Percentiles rank a stretch among this genome's conserved stretches.
phyloP scores from a whole-genome alignment of 2,113 vertebrate genomes.

The Tringa solitaria region DNA sequence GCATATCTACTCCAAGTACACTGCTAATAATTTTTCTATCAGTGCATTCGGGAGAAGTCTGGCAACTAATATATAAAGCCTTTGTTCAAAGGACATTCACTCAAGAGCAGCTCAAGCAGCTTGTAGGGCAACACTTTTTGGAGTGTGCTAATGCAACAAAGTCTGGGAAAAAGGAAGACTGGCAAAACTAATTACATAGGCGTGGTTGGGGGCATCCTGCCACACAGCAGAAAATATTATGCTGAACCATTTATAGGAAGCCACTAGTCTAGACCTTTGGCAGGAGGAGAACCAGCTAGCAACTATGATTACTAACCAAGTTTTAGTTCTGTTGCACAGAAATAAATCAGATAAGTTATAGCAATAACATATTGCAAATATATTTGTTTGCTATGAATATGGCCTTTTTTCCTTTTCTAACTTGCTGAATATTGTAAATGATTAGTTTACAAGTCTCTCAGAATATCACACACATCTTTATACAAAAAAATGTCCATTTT shows the following conservation, averaged over 20 bases:
- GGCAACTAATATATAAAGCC: not conserved
- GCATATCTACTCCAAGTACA: not conserved
- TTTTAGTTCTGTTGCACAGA: not conserved
- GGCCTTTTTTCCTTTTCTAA: not conserved
- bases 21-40: not conserved
- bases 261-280: constrained; percentile 30
- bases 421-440: not conserved
- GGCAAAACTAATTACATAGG: constrained; percentile 9
- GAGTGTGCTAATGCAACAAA: not conserved
- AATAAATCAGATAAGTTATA: not conserved
- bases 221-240: constrained; percentile 35
- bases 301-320: not conserved
- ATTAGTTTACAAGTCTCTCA: not conserved
- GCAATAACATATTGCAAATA: not conserved
- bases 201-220: constrained; percentile 7
- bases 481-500: not conserved
- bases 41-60: not conserved
- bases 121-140: not conserved
- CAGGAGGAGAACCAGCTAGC: not conserved
- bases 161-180: not conserved
- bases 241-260: constrained; percentile 4
- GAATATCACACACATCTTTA: not conserved
- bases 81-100: not conserved
- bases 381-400: not conserved
- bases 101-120: not conserved